These are phyloP conservation scores for Diorhabda elongata DNA, from an alignment of 1,140 invertebrate genomes.

Conservation along the genomic window DNA sequence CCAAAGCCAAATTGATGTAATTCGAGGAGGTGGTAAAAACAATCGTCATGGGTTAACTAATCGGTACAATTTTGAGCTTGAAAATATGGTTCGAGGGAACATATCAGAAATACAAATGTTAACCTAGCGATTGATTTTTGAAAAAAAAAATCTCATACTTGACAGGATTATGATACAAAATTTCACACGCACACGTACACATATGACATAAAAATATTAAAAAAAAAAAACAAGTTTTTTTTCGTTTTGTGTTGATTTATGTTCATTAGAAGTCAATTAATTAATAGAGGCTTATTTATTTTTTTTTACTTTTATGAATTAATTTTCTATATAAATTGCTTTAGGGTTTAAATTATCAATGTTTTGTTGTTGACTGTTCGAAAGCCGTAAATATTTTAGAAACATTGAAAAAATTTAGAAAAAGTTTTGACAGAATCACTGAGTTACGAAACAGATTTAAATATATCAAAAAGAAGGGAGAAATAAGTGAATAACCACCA, in stretches of 20 bases:
- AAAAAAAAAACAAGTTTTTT: background rate
- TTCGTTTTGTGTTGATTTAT: background rate
- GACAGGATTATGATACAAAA: background rate
- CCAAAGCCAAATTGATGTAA: constrained; percentile 91
- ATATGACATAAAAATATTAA: background rate
- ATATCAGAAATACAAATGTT: constrained; percentile 4
- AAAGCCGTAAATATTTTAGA: constrained; percentile 6
- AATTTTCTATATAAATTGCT: background rate
- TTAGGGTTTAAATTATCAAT: background rate
- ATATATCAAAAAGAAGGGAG: constrained; percentile 5
- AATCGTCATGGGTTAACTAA: no score
- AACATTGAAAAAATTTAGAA: background rate
- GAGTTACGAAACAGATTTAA: constrained; percentile 3
- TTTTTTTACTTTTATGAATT: background rate
- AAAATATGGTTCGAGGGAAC: no score
- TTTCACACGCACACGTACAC: background rate
- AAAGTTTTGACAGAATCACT: background rate
- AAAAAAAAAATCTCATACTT: background rate
- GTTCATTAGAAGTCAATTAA: background rate
- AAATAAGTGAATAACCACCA: constrained; percentile 7
- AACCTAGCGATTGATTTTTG: background rate
- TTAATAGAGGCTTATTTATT: background rate
- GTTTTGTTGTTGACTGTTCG: background rate
- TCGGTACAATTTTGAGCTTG: no score
- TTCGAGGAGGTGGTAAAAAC: background rate